Percentiles rank a stretch among this genome's conserved stretches.
These are phyloP conservation scores for Fabriciana adippe DNA, from an alignment of 2,888 invertebrate genomes.

Conservation along the genomic window DNA sequence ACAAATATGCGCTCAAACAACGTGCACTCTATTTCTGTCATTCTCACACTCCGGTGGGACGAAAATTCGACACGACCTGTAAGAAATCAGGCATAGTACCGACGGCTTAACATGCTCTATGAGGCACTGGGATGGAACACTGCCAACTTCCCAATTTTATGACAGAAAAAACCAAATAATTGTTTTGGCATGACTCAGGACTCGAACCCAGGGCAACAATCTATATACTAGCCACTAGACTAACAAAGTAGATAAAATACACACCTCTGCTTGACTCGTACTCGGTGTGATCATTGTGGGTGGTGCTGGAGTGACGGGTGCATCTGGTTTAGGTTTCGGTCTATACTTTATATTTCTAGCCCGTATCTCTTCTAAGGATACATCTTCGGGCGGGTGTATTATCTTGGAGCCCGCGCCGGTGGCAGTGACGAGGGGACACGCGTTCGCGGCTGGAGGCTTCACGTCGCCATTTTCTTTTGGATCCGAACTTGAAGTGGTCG, in stretches of 20 bases:
- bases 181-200: too few species aligned
- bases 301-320: conserved; percentile 47
- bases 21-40: too few species aligned
- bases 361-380: conserved; percentile 93
- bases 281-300: conserved; percentile 57
- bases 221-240: too few species aligned
- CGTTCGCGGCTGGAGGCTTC: conserved; percentile 65
- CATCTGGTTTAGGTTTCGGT: conserved; percentile 61
- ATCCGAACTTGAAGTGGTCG: conserved; percentile 75
- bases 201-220: too few species aligned
- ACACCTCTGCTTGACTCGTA: conserved; percentile 75
- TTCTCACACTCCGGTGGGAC: too few species aligned
- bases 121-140: too few species aligned
- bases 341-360: conserved; percentile 87
- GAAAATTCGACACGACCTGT: too few species aligned
- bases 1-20: too few species aligned
- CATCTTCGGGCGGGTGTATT: conserved; percentile 96
- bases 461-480: conserved; percentile 73
- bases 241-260: conserved; percentile 30
- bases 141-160: too few species aligned
- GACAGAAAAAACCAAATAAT: too few species aligned
- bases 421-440: conserved; percentile 85
- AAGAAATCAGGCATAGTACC: too few species aligned
- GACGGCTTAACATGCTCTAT: too few species aligned
- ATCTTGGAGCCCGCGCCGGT: conserved; percentile 94